Base-by-base conservation (phyloP, 2,888 invertebrate species). In the Spicauda simplicius region DNA sequence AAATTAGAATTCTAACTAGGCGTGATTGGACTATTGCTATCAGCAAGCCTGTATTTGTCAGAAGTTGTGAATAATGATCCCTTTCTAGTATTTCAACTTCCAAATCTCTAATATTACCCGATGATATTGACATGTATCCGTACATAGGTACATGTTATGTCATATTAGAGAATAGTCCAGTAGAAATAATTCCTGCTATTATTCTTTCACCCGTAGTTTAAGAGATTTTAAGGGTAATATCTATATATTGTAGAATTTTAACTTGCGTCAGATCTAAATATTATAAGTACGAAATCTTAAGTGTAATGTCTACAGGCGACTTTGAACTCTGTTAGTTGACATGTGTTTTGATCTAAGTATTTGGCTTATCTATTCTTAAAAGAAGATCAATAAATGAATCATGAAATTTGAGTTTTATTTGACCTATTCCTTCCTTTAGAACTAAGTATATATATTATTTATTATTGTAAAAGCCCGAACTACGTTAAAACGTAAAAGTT, bases 311-410 rank as follows among this genome's bases (percentile, higher is more conserved):
- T 83, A 55, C 66, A 61, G 37, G 50, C 60, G 54, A 60, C 80
- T 88, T 86, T 81, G 76, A 86, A 79, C 82, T 86, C 81, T 86
- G 75, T 86, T 87, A 87, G 85, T 83, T 80, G 78, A 77, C 77
- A 83, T 83, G 83, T 88, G 83, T 88, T 89, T 90, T 83, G 77
- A 85, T 86, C 77, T 89, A 85, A 84, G 81, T 87, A 82, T 87
- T 87, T 86, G 85, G 91, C 92, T 91, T 91, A 90, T 85, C 71
- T 84, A 87, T 87, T 86, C 90, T 90, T 86, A 80, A 82, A 83
- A 84, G 83, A 86, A 87, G 48, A 87, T 86, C 81, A 91, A 90
- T 90, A 90, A 91, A 90, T 85, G 83, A 84, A 86, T 91, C 82
- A 91, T 88, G 87, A 77, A 86, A 86, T 77, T 83, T 59, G 81